Conservation (phyloP, 2,113 vertebrate genomes). For the Centrocercus urophasianus region DNA sequence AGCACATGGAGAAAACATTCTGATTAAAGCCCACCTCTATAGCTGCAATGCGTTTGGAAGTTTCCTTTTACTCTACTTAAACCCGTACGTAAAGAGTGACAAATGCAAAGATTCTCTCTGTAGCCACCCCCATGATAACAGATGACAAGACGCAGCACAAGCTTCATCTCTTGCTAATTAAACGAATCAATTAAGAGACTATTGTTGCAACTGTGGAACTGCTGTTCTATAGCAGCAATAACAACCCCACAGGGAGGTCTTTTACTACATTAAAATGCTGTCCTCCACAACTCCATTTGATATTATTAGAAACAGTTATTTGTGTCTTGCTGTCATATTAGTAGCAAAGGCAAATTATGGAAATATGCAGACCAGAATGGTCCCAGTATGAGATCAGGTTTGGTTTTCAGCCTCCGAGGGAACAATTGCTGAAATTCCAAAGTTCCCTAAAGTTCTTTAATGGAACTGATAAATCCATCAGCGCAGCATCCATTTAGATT, state of each 20-base stretch:
- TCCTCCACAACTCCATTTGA: conserved; percentile 96
- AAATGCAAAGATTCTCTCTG: conserved; percentile 79
- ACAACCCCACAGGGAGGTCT: conserved; percentile 94
- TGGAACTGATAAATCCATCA: conserved; percentile 92
- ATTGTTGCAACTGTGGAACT: conserved; percentile 94
- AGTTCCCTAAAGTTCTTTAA: conserved; percentile 98
- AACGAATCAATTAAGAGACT: conserved; percentile 99
- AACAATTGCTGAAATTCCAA: conserved; percentile 93
- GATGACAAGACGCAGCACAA: conserved; percentile 88
- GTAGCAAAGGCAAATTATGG: conserved; percentile 95
- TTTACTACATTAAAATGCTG: conserved; percentile 93
- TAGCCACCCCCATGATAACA: conserved; percentile 81
- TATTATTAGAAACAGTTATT: conserved; percentile 99
- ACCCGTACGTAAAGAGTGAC: conserved; percentile 76
- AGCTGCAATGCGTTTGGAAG: neutral
- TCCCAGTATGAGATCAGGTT: conserved; percentile 95
- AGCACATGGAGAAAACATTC: neutral
- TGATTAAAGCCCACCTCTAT: neutral
- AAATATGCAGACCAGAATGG: conserved; percentile 92
- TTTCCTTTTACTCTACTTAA: conserved; percentile 29
- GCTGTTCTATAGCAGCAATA: conserved; percentile 93
- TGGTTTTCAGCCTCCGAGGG: conserved; percentile 92
- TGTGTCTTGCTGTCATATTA: conserved; percentile 98
- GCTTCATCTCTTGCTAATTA: conserved; percentile 98
- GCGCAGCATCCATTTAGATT: conserved; percentile 93